Evolutionary conservation across 2,888 invertebrate genomes (phyloP).

Genomic region (Pyrochroa serraticornis): DNA sequence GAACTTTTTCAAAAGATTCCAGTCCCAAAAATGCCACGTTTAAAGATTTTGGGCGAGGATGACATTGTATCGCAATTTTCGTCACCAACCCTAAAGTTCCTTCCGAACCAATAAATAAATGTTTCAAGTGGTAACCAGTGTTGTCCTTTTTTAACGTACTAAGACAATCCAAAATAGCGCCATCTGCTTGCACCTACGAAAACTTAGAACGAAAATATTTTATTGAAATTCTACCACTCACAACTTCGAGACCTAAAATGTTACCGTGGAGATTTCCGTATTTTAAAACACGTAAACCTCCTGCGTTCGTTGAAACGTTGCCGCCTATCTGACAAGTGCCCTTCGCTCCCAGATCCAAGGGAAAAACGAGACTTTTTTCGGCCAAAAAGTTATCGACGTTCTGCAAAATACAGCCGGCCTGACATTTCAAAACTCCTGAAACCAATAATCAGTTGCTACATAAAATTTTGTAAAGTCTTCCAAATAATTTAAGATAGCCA

Average conservation of each 20-base stretch:
- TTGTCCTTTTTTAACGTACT: slow-evolving; percentile 93
- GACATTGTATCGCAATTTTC: slow-evolving; percentile 88
- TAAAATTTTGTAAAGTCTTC: no score
- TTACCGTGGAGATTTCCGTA: slow-evolving; percentile 94
- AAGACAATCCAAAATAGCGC: slow-evolving; percentile 82
- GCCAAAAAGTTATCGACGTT: slow-evolving; percentile 76
- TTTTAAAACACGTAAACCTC: slow-evolving; percentile 86
- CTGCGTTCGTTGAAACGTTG: slow-evolving; percentile 94
- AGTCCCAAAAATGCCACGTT: slow-evolving; percentile 87
- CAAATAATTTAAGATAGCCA: no score
- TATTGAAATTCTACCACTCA: slow-evolving; percentile 57
- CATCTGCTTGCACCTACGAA: slow-evolving; percentile 79
- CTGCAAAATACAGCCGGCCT: slow-evolving; percentile 91
- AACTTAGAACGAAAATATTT: slow-evolving; percentile 10
- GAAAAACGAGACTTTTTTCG: slow-evolving; percentile 83
- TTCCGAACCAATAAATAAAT: slow-evolving; percentile 96
- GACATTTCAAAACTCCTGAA: slow-evolving; percentile 77
- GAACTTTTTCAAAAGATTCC: slow-evolving; percentile 75
- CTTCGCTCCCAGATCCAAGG: slow-evolving; percentile 94
- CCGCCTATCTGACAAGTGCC: slow-evolving; percentile 95
- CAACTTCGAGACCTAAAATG: slow-evolving; percentile 89
- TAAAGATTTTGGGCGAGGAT: slow-evolving; percentile 76
- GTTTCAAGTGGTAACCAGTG: slow-evolving; percentile 95
- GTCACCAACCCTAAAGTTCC: slow-evolving; percentile 95
- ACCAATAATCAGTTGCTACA: slow-evolving; percentile 16